Conservation (phyloP, 1,140 invertebrate genomes). For the Callitettix versicolor region DNA sequence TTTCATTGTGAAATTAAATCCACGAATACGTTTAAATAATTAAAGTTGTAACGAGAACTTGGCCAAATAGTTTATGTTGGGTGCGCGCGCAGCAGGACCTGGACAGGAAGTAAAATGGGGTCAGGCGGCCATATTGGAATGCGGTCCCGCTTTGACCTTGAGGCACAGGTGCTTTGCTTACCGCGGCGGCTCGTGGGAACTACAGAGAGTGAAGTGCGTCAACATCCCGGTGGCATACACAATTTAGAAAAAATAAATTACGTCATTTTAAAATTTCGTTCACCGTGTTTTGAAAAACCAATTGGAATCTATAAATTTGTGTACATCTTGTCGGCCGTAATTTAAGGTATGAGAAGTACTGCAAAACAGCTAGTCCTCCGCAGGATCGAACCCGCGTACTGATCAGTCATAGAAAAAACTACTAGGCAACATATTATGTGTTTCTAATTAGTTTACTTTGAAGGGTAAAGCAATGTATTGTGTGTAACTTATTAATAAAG, state of each 20-base stretch:
- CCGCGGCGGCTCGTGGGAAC: slow-evolving; percentile 2
- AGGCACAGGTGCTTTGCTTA: neutral
- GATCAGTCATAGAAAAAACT: too few species aligned
- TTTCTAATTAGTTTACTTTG: too few species aligned
- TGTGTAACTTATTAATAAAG: too few species aligned
- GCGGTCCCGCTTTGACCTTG: slow-evolving; percentile 10
- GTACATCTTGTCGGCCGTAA: neutral
- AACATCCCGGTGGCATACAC: too few species aligned
- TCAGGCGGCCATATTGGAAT: slow-evolving; percentile 13
- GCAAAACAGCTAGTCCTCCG: too few species aligned
- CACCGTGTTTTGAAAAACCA: neutral
- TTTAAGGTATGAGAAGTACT: neutral
- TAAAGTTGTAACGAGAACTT: neutral
- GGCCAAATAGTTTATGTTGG: slow-evolving; percentile 9
- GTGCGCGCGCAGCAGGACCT: slow-evolving; percentile 2
- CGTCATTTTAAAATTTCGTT: neutral
- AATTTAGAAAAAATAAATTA: neutral
- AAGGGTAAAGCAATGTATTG: too few species aligned
- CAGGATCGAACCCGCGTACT: too few species aligned
- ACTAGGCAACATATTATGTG: too few species aligned
- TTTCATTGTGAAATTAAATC: too few species aligned
- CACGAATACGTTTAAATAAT: too few species aligned
- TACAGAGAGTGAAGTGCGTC: slow-evolving; percentile 7
- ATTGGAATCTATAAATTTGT: neutral
- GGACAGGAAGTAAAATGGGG: slow-evolving; percentile 10